Evolutionary conservation across 2,797 vertebrate species (phyloP).

Genomic region (Syndactyla subalaris): DNA sequence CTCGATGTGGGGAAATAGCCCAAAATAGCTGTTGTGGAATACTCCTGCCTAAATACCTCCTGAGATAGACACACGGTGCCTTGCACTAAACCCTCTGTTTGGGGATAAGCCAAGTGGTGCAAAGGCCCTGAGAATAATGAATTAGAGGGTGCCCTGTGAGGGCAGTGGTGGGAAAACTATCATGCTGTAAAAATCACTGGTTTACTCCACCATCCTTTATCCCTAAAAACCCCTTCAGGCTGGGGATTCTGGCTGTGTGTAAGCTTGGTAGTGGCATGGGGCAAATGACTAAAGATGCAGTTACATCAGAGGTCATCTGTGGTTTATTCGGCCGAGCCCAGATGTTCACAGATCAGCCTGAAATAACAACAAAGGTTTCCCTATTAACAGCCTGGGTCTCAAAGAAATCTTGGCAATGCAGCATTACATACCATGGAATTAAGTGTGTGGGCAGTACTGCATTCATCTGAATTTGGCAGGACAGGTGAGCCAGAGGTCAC

Average conservation of each 20-base stretch:
- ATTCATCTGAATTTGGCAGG: not conserved
- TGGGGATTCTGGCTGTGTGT: slow-evolving; percentile 49
- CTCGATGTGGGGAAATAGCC: slow-evolving; percentile 36
- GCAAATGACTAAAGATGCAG: slow-evolving; percentile 20
- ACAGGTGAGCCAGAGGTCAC: not conserved
- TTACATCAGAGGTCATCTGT: not conserved
- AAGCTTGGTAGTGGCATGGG: slow-evolving; percentile 5
- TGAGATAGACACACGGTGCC: fast-evolving
- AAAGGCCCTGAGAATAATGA: not conserved
- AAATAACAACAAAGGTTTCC: not conserved
- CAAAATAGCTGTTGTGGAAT: slow-evolving; percentile 39
- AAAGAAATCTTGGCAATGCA: not conserved
- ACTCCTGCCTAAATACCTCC: not conserved
- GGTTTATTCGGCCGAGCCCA: not conserved
- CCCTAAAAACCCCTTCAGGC: not conserved
- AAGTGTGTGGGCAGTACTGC: not conserved
- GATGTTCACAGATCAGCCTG: not conserved
- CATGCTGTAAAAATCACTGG: not conserved
- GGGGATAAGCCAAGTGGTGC: not conserved
- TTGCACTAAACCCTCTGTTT: not conserved
- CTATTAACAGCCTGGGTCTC: not conserved
- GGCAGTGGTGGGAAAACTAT: not conserved
- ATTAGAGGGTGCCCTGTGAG: not conserved
- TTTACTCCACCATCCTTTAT: not conserved
- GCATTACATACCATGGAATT: not conserved